A percentile compares a stretch with the other conserved stretches of the same genome.
Evolutionary conservation across 2,888 invertebrate genomes (phyloP).

Genomic region (Folsomia candida): DNA sequence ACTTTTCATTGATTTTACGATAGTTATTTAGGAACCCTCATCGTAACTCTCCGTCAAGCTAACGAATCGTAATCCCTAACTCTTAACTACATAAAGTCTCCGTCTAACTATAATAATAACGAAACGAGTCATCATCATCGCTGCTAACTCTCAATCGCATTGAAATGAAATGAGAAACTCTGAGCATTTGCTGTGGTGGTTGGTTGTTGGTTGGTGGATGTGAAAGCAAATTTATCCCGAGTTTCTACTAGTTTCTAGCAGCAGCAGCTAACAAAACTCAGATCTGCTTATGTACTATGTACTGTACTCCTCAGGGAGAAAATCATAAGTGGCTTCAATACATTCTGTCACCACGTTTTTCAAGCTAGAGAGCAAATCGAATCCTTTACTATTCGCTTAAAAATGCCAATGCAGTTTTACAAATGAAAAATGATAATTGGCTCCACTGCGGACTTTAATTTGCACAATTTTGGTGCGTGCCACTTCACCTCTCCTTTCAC

Average conservation of each 20-base stretch:
- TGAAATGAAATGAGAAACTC: background rate
- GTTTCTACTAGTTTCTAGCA: background rate
- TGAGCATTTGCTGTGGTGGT: background rate
- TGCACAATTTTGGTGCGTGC: too few relatives aligned
- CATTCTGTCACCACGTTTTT: too few relatives aligned
- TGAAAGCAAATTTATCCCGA: slow-evolving; percentile 1
- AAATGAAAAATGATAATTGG: too few relatives aligned
- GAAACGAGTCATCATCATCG: background rate
- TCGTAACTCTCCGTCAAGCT: background rate
- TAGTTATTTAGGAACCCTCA: slow-evolving; percentile 3
- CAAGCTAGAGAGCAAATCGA: too few relatives aligned
- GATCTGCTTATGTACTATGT: too few relatives aligned
- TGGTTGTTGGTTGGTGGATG: background rate
- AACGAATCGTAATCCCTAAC: slow-evolving; percentile 8
- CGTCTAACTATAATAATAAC: background rate
- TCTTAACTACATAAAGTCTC: background rate
- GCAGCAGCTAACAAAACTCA: background rate
- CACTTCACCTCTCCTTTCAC: background rate
- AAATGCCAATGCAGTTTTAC: too few relatives aligned
- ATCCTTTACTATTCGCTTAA: too few relatives aligned
- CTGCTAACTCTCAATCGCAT: background rate
- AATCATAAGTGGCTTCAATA: background rate
- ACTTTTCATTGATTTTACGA: slow-evolving; percentile 8
- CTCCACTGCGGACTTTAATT: too few relatives aligned
- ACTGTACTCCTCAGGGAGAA: background rate